Evolutionary conservation across 1,140 invertebrate species (phyloP).

Genomic region (Liolophura sinensis): DNA sequence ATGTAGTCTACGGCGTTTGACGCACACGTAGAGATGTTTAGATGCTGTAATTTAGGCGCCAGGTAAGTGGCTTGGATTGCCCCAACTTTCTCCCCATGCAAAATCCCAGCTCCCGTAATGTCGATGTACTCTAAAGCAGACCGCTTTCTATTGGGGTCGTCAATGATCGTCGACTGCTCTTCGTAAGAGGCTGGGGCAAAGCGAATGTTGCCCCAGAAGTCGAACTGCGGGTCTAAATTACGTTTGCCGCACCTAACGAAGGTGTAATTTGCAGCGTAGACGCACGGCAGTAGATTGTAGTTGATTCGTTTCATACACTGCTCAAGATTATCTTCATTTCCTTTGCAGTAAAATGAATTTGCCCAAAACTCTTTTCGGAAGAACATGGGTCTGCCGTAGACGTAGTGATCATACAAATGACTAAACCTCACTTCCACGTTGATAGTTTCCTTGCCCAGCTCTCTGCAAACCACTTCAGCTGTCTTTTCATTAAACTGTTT

Average conservation of each 20-base stretch:
- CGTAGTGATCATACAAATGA: conserved; percentile 50
- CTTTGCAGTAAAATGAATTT: conserved; percentile 81
- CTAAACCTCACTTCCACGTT: conserved; percentile 68
- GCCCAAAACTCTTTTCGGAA: conserved; percentile 78
- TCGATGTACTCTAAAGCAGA: conserved; percentile 76
- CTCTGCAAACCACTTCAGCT: conserved; percentile 79
- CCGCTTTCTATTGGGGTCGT: conserved; percentile 18
- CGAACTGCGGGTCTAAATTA: conserved; percentile 69
- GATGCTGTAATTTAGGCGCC: conserved; percentile 80
- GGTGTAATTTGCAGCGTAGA: conserved; percentile 78
- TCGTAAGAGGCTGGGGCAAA: conserved; percentile 91
- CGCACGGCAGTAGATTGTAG: conserved; percentile 51
- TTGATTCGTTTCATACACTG: conserved; percentile 80
- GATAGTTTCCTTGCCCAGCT: conserved; percentile 86
- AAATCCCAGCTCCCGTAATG: conserved; percentile 88
- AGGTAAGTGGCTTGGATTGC: conserved; percentile 84
- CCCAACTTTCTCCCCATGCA: conserved; percentile 90
- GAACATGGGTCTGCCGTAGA: conserved; percentile 56
- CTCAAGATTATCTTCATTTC: conserved; percentile 80
- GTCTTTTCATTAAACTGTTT: conserved; percentile 74
- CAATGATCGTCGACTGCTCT: conserved; percentile 58
- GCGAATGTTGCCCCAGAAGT: conserved; percentile 96
- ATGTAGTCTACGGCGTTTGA: conserved; percentile 91
- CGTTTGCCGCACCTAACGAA: conserved; percentile 89
- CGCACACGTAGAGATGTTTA: conserved; percentile 83